phyloP scores from a whole-genome alignment of 1,140 invertebrate species.

The Drosophila subpulchrella region DNA sequence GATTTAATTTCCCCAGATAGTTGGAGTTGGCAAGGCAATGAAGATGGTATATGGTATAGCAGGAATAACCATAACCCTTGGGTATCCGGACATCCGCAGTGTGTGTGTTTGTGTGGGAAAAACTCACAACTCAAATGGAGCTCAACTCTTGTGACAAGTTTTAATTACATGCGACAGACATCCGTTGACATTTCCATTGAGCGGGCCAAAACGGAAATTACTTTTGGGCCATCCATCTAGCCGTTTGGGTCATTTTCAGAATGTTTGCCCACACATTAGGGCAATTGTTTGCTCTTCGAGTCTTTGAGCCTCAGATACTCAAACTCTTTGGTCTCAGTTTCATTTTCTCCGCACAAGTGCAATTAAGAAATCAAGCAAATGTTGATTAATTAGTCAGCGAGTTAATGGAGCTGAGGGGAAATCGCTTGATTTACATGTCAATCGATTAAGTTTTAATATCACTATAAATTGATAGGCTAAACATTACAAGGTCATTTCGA shows the following conservation, averaged over 20 bases:
- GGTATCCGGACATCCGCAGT: slow-evolving; percentile 49
- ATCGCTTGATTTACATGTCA: slow-evolving; percentile 62
- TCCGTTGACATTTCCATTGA: slow-evolving; percentile 45
- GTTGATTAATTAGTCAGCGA: slow-evolving; percentile 71
- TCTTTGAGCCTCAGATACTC: not conserved
- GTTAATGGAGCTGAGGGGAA: slow-evolving; percentile 44
- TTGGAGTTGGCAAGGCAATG: slow-evolving; percentile 21
- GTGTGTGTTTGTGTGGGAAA: slow-evolving; percentile 46
- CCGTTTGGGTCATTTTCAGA: slow-evolving; percentile 28
- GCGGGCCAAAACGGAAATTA: slow-evolving; percentile 65
- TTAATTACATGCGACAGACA: slow-evolving; percentile 73
- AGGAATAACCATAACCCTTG: slow-evolving; percentile 50
- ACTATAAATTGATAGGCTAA: slow-evolving; percentile 6
- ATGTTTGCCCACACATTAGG: slow-evolving; percentile 65
- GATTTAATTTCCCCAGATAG: slow-evolving; percentile 66
- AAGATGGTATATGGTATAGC: slow-evolving; percentile 11
- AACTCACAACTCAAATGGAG: slow-evolving; percentile 16
- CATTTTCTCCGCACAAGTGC: slow-evolving; percentile 9
- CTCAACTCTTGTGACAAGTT: slow-evolving; percentile 68
- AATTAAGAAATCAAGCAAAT: slow-evolving; percentile 68
- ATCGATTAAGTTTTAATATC: slow-evolving; percentile 37
- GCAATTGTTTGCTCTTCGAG: slow-evolving; percentile 25
- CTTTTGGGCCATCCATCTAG: slow-evolving; percentile 47
- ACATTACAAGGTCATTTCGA: slow-evolving; percentile 21
- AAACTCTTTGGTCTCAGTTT: slow-evolving; percentile 12